A percentile compares a stretch with the other conserved stretches of the same genome.
These are phyloP conservation scores for Troides oblongomaculatus DNA, from an alignment of 2,888 invertebrate genomes.

Conservation along the genomic window DNA sequence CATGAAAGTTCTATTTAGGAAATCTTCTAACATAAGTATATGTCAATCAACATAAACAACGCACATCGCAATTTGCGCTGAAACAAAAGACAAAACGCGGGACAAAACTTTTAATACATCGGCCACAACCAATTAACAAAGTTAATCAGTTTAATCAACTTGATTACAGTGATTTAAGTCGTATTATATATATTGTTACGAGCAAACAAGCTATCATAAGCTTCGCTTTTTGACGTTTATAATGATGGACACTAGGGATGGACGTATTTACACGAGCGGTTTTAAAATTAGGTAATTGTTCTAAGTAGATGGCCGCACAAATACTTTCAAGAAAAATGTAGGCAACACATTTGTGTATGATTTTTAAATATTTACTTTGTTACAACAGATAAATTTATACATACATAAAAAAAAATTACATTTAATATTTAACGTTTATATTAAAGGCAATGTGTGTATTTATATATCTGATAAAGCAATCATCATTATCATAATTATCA, in stretches of 20 bases:
- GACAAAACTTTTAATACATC: constrained; percentile 16
- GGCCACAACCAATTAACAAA: constrained; percentile 21
- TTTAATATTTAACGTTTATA: too few species aligned
- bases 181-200: constrained; percentile 33
- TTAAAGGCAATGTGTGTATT: too few species aligned
- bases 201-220: constrained; percentile 36
- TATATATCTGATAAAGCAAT: too few species aligned
- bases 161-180: constrained; percentile 39
- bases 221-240: constrained; percentile 37
- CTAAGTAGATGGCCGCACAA: too few species aligned
- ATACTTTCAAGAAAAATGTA: too few species aligned
- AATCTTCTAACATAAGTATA: constrained; percentile 65
- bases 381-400: too few species aligned
- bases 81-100: constrained; percentile 11
- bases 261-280: too few species aligned
- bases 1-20: constrained; percentile 75
- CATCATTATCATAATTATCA: too few species aligned
- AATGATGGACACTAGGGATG: constrained; percentile 11
- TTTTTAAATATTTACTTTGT: too few species aligned
- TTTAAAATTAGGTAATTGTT: too few species aligned
- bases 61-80: constrained; percentile 51
- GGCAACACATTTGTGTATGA: too few species aligned
- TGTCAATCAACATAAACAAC: constrained; percentile 62
- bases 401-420: too few species aligned
- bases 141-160: constrained; percentile 33